Conservation (phyloP, 64 coral and sea anemone species). For the Actinia tenebrosa region DNA sequence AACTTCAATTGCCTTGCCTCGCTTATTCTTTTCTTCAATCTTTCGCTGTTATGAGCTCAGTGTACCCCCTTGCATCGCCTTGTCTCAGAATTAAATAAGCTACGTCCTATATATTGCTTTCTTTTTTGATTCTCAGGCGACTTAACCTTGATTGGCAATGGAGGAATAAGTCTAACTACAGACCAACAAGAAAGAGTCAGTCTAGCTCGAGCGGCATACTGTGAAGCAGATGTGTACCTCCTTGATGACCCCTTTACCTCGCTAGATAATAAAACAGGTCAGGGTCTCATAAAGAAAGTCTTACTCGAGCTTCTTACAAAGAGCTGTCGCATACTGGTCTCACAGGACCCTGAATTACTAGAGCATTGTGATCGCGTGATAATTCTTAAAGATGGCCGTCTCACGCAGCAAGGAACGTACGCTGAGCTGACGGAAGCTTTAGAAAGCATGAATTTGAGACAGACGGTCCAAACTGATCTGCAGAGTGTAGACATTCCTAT, state of each 20-base stretch:
- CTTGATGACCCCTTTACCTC: constrained; percentile 52
- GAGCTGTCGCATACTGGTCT: constrained; percentile 38
- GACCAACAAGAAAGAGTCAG: constrained; percentile 46
- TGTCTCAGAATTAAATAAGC: neutral
- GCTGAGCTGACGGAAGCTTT: neutral
- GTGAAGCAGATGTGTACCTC: constrained; percentile 46
- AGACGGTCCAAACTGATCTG: neutral
- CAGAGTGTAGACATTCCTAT: neutral
- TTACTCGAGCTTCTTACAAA: constrained; percentile 30
- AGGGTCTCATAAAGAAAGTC: constrained; percentile 41
- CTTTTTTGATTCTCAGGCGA: constrained; percentile 24
- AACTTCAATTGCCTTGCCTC: too few relatives aligned
- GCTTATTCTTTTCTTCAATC: too few relatives aligned
- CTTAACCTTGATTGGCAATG: constrained; percentile 54
- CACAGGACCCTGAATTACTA: constrained; percentile 24
- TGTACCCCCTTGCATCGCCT: neutral
- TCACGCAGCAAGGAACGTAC: constrained; percentile 36
- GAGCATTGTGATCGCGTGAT: constrained; percentile 27
- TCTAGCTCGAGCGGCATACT: constrained; percentile 59
- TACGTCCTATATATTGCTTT: neutral
- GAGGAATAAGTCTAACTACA: constrained; percentile 44
- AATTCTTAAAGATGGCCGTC: constrained; percentile 40
- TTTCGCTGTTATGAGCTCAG: too few relatives aligned
- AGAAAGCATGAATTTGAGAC: neutral
- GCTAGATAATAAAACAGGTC: constrained; percentile 13